Conservation (phyloP, 2,797 vertebrate genomes). For the Podarcis lilfordi region DNA sequence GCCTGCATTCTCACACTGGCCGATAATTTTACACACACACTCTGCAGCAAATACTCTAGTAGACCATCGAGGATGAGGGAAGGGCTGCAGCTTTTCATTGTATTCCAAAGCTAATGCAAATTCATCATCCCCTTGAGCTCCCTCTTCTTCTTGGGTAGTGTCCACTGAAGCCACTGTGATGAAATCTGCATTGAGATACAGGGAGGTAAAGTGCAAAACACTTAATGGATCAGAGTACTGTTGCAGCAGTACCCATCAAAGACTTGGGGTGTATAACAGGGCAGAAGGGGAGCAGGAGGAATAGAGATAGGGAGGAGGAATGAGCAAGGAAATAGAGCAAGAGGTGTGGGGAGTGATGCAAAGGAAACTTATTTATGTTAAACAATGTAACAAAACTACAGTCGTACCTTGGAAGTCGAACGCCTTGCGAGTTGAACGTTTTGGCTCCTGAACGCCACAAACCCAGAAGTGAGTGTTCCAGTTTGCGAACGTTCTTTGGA, state of each 20-base stretch:
- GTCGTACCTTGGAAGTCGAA: too few relatives aligned
- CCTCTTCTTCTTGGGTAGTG: slow-evolving; percentile 86
- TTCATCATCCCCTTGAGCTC: slow-evolving; percentile 81
- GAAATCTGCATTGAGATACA: slow-evolving; percentile 78
- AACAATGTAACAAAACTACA: too few relatives aligned
- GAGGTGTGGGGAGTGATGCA: neutral
- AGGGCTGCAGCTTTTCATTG: slow-evolving; percentile 78
- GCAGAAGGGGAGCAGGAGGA: neutral
- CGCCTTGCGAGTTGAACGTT: too few relatives aligned
- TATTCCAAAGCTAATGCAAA: slow-evolving; percentile 79
- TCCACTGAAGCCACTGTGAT: slow-evolving; percentile 77
- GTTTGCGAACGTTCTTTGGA: too few relatives aligned
- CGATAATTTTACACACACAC: slow-evolving; percentile 88
- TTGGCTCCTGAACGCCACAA: too few relatives aligned
- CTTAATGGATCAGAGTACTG: neutral
- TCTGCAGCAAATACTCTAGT: slow-evolving; percentile 91
- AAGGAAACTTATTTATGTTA: neutral
- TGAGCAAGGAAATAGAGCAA: neutral
- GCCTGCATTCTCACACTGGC: slow-evolving; percentile 82
- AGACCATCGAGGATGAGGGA: slow-evolving; percentile 87
- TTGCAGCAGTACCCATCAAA: neutral
- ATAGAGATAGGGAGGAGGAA: neutral
- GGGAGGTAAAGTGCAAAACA: neutral
- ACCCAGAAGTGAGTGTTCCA: too few relatives aligned
- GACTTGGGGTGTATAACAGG: neutral